Evolutionary conservation across 2,113 vertebrate species (phyloP).

Genomic region (Xyrauchen texanus): DNA sequence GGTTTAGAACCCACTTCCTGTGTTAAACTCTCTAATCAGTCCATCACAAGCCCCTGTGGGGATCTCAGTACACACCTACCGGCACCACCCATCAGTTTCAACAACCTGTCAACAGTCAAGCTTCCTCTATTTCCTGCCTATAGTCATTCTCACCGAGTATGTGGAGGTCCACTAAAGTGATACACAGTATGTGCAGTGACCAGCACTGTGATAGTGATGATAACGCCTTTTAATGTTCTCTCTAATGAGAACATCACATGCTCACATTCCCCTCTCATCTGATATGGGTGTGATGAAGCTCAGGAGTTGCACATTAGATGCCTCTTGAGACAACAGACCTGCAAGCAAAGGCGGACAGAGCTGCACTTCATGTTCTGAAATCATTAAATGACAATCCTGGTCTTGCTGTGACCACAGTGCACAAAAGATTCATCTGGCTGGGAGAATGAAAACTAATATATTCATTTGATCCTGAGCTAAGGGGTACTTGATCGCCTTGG

Average conservation of each 20-base stretch:
- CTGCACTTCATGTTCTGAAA: constrained; percentile 23
- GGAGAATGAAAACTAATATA: constrained; percentile 26
- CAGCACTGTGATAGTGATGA: neutral
- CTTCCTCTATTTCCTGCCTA: constrained; percentile 43
- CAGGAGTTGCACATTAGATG: neutral
- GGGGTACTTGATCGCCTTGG: neutral
- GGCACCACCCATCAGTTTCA: constrained; percentile 43
- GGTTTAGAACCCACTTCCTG: constrained; percentile 39
- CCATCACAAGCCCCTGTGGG: constrained; percentile 50
- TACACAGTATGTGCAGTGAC: neutral
- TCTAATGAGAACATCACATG: neutral
- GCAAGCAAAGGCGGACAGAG: neutral
- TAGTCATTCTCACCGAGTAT: constrained; percentile 34
- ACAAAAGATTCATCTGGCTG: constrained; percentile 9
- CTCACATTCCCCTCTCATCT: neutral
- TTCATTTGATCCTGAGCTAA: constrained; percentile 8
- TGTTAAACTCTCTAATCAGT: constrained; percentile 54
- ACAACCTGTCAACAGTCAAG: constrained; percentile 38
- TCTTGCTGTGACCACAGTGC: constrained; percentile 2
- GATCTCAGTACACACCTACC: constrained; percentile 34
- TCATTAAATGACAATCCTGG: constrained; percentile 26
- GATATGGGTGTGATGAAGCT: constrained; percentile 15
- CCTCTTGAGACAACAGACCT: constrained; percentile 4
- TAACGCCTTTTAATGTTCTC: constrained; percentile 8
- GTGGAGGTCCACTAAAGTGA: neutral